Base-by-base conservation (phyloP, 1,140 invertebrate genomes). In the Caenorhabditis latens region DNA sequence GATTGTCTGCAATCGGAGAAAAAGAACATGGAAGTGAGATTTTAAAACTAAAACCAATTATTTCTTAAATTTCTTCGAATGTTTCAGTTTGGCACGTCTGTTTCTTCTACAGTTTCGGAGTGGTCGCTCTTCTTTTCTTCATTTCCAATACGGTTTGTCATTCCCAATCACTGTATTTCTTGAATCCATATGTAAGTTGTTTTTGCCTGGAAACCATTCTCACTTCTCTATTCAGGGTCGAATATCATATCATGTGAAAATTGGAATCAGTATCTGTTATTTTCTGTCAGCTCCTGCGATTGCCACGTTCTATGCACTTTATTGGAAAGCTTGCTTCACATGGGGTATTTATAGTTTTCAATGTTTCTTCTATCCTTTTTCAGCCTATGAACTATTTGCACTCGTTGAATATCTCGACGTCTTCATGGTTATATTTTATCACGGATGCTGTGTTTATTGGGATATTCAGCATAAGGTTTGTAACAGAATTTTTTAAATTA, bases 311-410 rank as follows among this genome's bases (percentile, higher is more conserved):
- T 88, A 85, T 58, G 40, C 84, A 4, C 86, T 88, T 14, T 88
- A 88, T 46, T 88, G 88, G 88, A 87, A 87, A 65, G 84, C 71
- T 24, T 88, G 88, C 46, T 88, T 88, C 55, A 87, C 86, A 11
- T 83, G 82, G 42, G 86, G 88, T 88, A 55, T 13, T 53, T 53
- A 3, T 11, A 1, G 16, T 8, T 48, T 55, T 84, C 32, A 40
- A 48, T 48, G 32, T 13, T 32, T 57, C 1, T 58, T 50, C 75
- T 24, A 40, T 43, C n/a, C 9, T 9, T 5, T 61, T 88, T 86
- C 75, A 88, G 88, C 86, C 2, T 88, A 88, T 63, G 86, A 88
- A 57, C 42, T 88, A 5, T 88, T 88, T 67, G 88, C 88, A 4
- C 61, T 88, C 2, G 57, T 57, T 42, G 88, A 88, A 84, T 88